Evolutionary conservation across 2,888 invertebrate genomes (phyloP).

Genomic region (Nudaria mundana): DNA sequence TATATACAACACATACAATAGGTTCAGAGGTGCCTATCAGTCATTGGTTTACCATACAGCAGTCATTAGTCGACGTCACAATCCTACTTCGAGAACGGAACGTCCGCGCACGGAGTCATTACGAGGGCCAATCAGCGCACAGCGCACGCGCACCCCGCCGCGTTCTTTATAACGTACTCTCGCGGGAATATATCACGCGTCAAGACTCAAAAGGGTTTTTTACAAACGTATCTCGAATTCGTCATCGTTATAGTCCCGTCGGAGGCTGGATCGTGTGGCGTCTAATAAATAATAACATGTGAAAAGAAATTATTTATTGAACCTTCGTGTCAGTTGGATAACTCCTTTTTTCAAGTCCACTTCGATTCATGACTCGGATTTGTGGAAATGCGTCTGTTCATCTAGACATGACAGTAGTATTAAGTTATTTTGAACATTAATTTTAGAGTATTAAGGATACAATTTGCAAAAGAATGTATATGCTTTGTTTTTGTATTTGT

Average conservation of each 20-base stretch:
- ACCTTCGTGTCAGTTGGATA: slow-evolving; percentile 50
- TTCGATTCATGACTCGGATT: slow-evolving; percentile 70
- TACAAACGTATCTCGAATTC: slow-evolving; percentile 76
- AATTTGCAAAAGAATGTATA: slow-evolving; percentile 30
- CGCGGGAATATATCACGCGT: slow-evolving; percentile 75
- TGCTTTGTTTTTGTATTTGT: slow-evolving; percentile 49
- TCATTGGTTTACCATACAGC: slow-evolving; percentile 69
- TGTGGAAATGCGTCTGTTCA: slow-evolving; percentile 62
- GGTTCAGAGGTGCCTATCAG: slow-evolving; percentile 74
- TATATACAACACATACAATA: slow-evolving; percentile 62
- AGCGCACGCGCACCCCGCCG: slow-evolving; percentile 71
- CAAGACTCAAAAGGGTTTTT: slow-evolving; percentile 68
- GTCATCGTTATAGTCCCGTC: slow-evolving; percentile 70
- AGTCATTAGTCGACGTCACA: slow-evolving; percentile 69
- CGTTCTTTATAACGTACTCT: slow-evolving; percentile 70
- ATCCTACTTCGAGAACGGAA: slow-evolving; percentile 48
- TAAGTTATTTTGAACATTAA: slow-evolving; percentile 41
- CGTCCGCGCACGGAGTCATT: slow-evolving; percentile 62
- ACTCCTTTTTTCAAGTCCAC: slow-evolving; percentile 46
- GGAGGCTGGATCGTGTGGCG: slow-evolving; percentile 50
- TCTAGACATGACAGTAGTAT: slow-evolving; percentile 37
- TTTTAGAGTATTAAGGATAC: slow-evolving; percentile 29
- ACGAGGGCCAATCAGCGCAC: slow-evolving; percentile 66
- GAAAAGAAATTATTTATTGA: slow-evolving; percentile 67
- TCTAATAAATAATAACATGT: slow-evolving; percentile 70